phyloP scores from a whole-genome alignment of 2,113 vertebrate genomes.

The Tangachromis dhanisi region DNA sequence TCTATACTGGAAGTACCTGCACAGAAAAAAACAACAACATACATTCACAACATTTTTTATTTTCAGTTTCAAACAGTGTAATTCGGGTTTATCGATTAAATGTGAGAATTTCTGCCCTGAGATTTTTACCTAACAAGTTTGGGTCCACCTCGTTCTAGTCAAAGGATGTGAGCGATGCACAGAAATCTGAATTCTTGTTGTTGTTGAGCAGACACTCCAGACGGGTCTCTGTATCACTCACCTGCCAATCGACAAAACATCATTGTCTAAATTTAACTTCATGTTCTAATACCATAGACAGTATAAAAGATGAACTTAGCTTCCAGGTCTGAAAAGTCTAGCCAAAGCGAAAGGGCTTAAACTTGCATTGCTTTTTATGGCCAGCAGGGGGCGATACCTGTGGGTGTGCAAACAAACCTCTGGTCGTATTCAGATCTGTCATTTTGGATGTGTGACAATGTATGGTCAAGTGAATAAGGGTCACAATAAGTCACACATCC shows the following conservation, averaged over 20 bases:
- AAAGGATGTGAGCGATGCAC: conserved; percentile 66
- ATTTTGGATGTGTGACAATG: not conserved
- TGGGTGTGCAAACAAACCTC: not conserved
- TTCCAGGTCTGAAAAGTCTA: not conserved
- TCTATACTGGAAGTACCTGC: conserved; percentile 92
- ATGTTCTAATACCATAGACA: not conserved
- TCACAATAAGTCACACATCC: not conserved
- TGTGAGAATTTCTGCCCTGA: not conserved
- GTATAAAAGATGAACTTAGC: not conserved
- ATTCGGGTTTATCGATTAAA: not conserved
- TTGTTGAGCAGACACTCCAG: conserved; percentile 92
- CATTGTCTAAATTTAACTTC: not conserved
- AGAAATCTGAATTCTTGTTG: conserved; percentile 94
- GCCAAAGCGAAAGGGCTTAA: not conserved
- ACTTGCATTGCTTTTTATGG: not conserved
- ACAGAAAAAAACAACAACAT: not conserved
- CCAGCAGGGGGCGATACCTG: not conserved
- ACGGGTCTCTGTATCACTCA: conserved; percentile 87
- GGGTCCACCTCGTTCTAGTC: not conserved
- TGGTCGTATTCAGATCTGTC: not conserved
- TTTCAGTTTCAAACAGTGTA: not conserved
- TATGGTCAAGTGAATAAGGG: not conserved
- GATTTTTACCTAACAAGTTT: not conserved
- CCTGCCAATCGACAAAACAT: conserved; percentile 54
- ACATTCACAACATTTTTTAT: not conserved